phyloP scores from a whole-genome alignment of 2,113 vertebrate species.

The Malurus melanocephalus region DNA sequence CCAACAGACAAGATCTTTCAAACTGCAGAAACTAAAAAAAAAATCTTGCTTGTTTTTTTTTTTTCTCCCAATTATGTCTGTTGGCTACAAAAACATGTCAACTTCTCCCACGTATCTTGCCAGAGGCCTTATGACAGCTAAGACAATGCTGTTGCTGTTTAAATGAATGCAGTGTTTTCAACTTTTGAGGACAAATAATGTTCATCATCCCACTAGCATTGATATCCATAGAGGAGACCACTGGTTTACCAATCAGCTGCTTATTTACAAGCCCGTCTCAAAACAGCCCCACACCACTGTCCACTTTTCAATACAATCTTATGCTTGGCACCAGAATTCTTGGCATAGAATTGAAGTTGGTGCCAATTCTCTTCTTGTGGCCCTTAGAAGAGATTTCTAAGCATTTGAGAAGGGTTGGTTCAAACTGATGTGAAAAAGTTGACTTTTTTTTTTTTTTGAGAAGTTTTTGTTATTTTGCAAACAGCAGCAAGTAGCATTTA shows the following conservation, averaged over 20 bases:
- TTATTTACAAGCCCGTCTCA: not conserved
- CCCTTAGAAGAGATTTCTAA: not conserved
- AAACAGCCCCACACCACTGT: not conserved
- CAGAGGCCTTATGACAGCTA: not conserved
- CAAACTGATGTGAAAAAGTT: not conserved
- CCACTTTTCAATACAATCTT: not conserved
- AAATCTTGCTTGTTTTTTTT: not conserved
- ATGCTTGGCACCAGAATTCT: not conserved
- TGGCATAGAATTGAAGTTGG: not conserved
- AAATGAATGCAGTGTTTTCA: not conserved
- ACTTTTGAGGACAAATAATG: not conserved
- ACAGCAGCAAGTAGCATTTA: not conserved
- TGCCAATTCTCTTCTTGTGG: not conserved
- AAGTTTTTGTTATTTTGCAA: not conserved
- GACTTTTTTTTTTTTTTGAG: not conserved
- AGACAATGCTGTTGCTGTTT: conserved; percentile 20
- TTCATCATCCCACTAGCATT: not conserved
- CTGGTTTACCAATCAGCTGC: not conserved
- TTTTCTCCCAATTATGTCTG: conserved; percentile 17
- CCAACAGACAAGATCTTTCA: not conserved
- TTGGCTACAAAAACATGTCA: conserved; percentile 35
- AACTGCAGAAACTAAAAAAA: conserved; percentile 1
- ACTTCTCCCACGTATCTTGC: not conserved
- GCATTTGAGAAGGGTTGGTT: not conserved
- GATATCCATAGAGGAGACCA: not conserved